Evolutionary conservation across 2,113 vertebrate genomes (phyloP).

Genomic region (Cottus gobio): DNA sequence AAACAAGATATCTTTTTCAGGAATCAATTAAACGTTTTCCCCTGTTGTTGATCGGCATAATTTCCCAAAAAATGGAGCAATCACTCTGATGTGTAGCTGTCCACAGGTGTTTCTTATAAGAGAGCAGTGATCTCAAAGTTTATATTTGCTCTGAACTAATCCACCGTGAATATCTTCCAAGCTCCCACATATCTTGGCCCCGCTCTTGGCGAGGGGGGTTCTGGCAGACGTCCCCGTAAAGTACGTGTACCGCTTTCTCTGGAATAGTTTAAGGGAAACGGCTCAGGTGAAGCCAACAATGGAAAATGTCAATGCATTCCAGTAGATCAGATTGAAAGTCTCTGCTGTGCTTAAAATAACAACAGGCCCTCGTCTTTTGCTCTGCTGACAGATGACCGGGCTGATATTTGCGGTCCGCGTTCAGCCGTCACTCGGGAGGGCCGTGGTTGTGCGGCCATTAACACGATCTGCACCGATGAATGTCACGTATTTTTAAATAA

Average conservation of each 20-base stretch:
- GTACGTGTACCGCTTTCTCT: constrained; percentile 34
- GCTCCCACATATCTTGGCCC: constrained; percentile 63
- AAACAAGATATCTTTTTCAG: not conserved
- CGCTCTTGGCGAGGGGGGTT: constrained; percentile 53
- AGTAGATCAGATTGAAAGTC: constrained; percentile 64
- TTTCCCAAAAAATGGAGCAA: not conserved
- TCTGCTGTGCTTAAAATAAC: constrained; percentile 71
- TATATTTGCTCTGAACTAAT: constrained; percentile 66
- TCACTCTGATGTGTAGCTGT: not conserved
- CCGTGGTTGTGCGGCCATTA: constrained; percentile 48
- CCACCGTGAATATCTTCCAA: constrained; percentile 66
- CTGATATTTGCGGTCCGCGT: constrained; percentile 60
- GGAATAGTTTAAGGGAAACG: constrained; percentile 52
- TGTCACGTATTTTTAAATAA: constrained; percentile 56
- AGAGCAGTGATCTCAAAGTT: constrained; percentile 64
- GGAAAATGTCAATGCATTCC: constrained; percentile 62
- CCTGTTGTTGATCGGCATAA: rapidly evolving
- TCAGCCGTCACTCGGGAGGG: constrained; percentile 46
- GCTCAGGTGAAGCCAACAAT: constrained; percentile 62
- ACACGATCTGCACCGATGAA: constrained; percentile 44
- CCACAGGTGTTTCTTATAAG: constrained; percentile 58
- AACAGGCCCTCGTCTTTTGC: constrained; percentile 53
- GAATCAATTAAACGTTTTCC: no score
- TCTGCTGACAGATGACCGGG: constrained; percentile 57
- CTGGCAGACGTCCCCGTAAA: constrained; percentile 54